phyloP scores from a whole-genome alignment of 2,888 invertebrate species.

The Dichetophora obliterata region DNA sequence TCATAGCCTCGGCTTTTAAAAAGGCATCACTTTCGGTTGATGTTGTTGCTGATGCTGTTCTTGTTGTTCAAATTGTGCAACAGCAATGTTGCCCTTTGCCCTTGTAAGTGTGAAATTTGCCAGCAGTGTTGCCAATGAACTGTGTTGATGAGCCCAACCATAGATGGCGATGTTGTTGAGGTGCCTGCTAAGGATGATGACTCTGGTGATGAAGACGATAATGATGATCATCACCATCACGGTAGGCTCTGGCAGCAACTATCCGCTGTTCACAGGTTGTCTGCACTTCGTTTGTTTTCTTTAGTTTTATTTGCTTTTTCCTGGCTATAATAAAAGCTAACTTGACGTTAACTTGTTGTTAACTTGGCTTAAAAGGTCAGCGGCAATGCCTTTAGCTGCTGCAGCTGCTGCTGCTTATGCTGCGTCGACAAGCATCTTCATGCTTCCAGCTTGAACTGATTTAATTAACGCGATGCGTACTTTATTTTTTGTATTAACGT shows the following conservation, averaged over 20 bases:
- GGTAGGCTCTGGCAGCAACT: neutral
- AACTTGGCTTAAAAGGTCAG: slow-evolving; percentile 27
- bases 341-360: slow-evolving; percentile 35
- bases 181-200: slow-evolving; percentile 3
- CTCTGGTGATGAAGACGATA: neutral
- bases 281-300: neutral
- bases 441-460: slow-evolving; percentile 35
- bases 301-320: neutral
- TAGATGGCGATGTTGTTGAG: neutral
- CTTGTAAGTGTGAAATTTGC: slow-evolving; percentile 61
- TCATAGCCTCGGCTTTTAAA: neutral
- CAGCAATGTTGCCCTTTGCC: slow-evolving; percentile 57
- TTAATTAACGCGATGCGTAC: slow-evolving; percentile 35
- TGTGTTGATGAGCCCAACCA: neutral
- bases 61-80: slow-evolving; percentile 44
- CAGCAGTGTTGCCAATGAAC: slow-evolving; percentile 18
- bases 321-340: slow-evolving; percentile 20
- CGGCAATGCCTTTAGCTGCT: neutral
- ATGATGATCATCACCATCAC: neutral
- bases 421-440: slow-evolving; percentile 17
- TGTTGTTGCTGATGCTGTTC: slow-evolving; percentile 35
- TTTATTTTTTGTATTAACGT: neutral
- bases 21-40: slow-evolving; percentile 14
- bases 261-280: slow-evolving; percentile 9
- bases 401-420: neutral